Evolutionary conservation across 2,888 invertebrate species (phyloP).

Genomic region (Oxytorus armatus): DNA sequence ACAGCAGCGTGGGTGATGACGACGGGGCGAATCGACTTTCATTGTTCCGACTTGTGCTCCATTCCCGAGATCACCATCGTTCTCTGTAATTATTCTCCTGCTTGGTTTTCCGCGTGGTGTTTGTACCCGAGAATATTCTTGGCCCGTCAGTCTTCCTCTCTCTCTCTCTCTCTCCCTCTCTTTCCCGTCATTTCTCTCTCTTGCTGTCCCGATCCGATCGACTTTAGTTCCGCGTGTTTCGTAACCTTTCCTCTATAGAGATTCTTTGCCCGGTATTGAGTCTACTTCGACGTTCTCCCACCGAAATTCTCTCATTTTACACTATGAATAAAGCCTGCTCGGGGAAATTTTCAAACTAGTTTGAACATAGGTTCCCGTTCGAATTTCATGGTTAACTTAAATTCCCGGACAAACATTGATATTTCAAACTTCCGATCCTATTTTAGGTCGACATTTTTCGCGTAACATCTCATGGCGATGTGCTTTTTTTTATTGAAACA

Average conservation of each 20-base stretch:
- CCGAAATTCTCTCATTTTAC: not conserved
- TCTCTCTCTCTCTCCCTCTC: slow-evolving; percentile 39
- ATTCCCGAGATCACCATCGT: slow-evolving; percentile 55
- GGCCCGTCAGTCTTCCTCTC: slow-evolving; percentile 49
- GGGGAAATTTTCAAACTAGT: not conserved
- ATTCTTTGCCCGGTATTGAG: not conserved
- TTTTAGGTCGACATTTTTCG: too few species aligned
- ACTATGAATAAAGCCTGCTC: not conserved
- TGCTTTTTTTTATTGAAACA: too few species aligned
- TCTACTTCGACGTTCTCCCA: not conserved
- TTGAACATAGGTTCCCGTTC: too few species aligned
- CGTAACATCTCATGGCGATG: too few species aligned
- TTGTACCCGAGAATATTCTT: slow-evolving; percentile 63
- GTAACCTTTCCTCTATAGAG: slow-evolving; percentile 2
- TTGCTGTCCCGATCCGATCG: slow-evolving; percentile 3
- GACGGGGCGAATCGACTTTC: slow-evolving; percentile 65
- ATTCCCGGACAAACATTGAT: too few species aligned
- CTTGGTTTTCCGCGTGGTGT: slow-evolving; percentile 27
- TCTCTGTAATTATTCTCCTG: slow-evolving; percentile 62
- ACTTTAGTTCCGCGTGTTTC: slow-evolving; percentile 37
- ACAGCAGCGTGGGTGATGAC: slow-evolving; percentile 66
- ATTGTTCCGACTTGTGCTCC: slow-evolving; percentile 65
- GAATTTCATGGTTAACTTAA: too few species aligned
- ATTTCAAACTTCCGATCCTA: too few species aligned
- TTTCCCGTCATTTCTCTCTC: slow-evolving; percentile 40